Evolutionary conservation across 2,113 vertebrate genomes (phyloP), one percentile per base, ranked within the genome.

Genomic region (Apodemus speciosus): DNA sequence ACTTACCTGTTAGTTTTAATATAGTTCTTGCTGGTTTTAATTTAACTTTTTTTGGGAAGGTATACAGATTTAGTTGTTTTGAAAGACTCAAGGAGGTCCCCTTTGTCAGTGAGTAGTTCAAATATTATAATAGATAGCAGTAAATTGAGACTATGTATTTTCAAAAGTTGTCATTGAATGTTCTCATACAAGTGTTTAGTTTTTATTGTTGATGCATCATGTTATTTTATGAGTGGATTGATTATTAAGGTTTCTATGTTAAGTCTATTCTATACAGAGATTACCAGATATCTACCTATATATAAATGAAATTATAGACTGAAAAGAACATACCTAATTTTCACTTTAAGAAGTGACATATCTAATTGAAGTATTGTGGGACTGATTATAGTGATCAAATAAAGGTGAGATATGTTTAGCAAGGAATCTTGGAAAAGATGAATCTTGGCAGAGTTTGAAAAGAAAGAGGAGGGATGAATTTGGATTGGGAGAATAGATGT

Each of bases 331-430:
- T 94, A 46, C 69, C 88, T 96, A 64, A 77, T 53, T 91, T 96
- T 92, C 92, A 85, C 25, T 87, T 85, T 85, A 86, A 91, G 51
- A 30, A 62, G n/a, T 30, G 43, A 56, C 51, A 38, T 69, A 79
- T 53, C 75, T 94, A 80, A 89, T 76, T 88, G 62, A 66, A 95
- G 62, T 90, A 72, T 49, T 88, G 18, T 93, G 46, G 81, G 58
- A 64, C 68, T 94, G 49, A 91, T 84, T 93, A n/a, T 51, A 96
- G 69, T 91, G 64, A 88, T 94, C 53, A 66, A 60, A 90, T 86
- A 46, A 60, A 79, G 51, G 84, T 87, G 64, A 89, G 56, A 60
- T 88, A 72, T 49, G 13, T 84, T 92, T 92, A 72, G 77, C 91
- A 86, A 93, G 62, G 58, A 90, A 90, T 43, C 79, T 85, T 79